Base-by-base conservation (phyloP, 1,140 invertebrate species). In the Triops cancriformis region DNA sequence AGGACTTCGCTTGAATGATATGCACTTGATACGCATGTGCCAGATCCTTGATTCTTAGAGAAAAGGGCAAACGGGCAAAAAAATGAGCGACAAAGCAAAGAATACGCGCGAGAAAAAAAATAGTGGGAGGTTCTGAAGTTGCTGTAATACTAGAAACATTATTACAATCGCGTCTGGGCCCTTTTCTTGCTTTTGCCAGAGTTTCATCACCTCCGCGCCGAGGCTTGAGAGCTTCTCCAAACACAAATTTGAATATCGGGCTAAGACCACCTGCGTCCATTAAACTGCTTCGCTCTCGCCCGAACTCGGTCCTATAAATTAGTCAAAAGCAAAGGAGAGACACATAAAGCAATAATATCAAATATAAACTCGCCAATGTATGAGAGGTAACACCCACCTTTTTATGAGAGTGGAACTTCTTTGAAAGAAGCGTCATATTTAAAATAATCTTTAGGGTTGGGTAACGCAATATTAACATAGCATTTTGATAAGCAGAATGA, bases 301-400 rank as follows among this genome's bases (percentile, higher is more conserved):
- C 51, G 23, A 18, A n/a, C 51, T 64, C 51, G 51, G 18, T 64
- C 51, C 51, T 64, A 64, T 64, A 64, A 12, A 64, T 14, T 14
- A 64, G 51, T 64, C 51, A 64, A 64, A 23, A 64, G 6, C 6
- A 6, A 14, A 23, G 14, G 18, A 64, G 51, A 64, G 51, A 64
- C 51, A 64, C 51, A 64, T 64, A 64, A 64, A 64, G 51, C n/a
- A 64, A 64, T 64, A 64, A 64, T 64, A 64, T 64, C 14, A 64
- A 18, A 64, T 64, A 64, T 0, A 64, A 23, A 64, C 51, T 64
- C 51, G 51, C 14, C 23, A 64, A n/a, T 64, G 51, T 18, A 23
- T 14, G 14, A n/a, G 23, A 64, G 51, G 51, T 18, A 64, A 64
- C 51, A 64, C 51, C 51, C 51, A 64, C 14, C 18, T 64, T 64